These are phyloP conservation scores for Colossoma macropomum DNA, from an alignment of 2,113 vertebrate genomes.

Conservation along the genomic window DNA sequence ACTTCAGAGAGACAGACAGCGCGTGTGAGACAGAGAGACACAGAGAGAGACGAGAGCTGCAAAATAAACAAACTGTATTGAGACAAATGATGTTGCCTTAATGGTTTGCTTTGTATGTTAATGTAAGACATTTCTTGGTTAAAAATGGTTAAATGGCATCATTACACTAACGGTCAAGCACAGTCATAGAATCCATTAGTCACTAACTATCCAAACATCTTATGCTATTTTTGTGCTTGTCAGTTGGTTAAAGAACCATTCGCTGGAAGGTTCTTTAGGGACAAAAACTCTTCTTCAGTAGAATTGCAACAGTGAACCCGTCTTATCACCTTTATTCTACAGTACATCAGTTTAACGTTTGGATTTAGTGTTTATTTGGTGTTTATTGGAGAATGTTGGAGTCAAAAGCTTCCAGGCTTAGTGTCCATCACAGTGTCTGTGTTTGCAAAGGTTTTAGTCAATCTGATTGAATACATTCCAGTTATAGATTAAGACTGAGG, in stretches of 20 bases:
- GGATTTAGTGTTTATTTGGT: too few species aligned
- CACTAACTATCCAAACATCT: neutral
- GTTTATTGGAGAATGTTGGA: too few species aligned
- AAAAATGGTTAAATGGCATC: neutral
- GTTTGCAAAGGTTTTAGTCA: too few species aligned
- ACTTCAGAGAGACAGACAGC: conserved; percentile 15
- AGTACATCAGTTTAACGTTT: too few species aligned
- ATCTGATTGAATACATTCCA: too few species aligned
- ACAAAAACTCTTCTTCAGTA: too few species aligned
- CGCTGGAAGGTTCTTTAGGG: too few species aligned
- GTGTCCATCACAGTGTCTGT: too few species aligned
- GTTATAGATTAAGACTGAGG: too few species aligned
- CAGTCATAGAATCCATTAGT: neutral
- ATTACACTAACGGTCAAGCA: neutral
- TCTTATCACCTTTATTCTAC: too few species aligned
- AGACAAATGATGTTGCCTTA: conserved; percentile 40
- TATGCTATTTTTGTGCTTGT: neutral
- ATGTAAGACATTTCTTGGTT: neutral
- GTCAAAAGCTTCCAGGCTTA: too few species aligned
- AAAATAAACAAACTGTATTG: conserved; percentile 35
- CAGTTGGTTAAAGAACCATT: neutral
- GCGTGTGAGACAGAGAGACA: conserved; percentile 12
- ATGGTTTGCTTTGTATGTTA: conserved; percentile 28
- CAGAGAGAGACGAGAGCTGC: neutral
- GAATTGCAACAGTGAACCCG: too few species aligned